These are phyloP conservation scores for Calosoma granatense DNA, from an alignment of 1,140 invertebrate species.

Conservation along the genomic window DNA sequence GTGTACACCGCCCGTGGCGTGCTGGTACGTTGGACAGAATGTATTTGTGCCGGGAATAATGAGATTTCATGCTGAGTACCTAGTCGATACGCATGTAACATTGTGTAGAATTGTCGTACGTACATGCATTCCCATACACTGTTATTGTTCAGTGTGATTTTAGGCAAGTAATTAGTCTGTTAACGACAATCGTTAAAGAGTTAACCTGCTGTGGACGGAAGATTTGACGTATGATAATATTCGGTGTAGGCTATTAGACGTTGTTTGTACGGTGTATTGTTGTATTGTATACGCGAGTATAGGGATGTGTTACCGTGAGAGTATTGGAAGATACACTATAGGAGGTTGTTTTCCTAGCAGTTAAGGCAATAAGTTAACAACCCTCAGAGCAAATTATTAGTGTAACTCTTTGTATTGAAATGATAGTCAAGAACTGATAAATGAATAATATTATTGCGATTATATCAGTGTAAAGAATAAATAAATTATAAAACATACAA, in stretches of 20 bases:
- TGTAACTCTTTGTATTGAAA: too few species aligned
- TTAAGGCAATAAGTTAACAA: too few species aligned
- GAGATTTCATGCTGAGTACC: neutral
- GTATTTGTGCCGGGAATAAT: neutral
- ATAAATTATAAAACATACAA: too few species aligned
- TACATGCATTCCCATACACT: neutral
- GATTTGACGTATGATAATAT: neutral
- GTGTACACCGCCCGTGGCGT: too few species aligned
- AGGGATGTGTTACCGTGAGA: constrained; percentile 4
- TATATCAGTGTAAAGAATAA: too few species aligned
- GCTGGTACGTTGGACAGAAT: too few species aligned
- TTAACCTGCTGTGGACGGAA: neutral
- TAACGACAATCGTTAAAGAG: neutral
- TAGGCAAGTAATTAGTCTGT: neutral
- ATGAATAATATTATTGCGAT: too few species aligned
- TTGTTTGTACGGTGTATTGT: neutral
- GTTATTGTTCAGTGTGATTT: neutral
- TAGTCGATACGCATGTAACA: neutral
- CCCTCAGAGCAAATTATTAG: too few species aligned
- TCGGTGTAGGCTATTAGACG: neutral
- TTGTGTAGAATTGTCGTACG: neutral
- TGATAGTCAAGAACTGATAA: too few species aligned
- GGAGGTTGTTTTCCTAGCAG: too few species aligned
- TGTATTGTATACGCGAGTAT: neutral
- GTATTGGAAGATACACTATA: too few species aligned